Evolutionary conservation across 1,140 invertebrate species (phyloP), one percentile per base, ranked within the genome.

Genomic region (Calephelis virginiensis): DNA sequence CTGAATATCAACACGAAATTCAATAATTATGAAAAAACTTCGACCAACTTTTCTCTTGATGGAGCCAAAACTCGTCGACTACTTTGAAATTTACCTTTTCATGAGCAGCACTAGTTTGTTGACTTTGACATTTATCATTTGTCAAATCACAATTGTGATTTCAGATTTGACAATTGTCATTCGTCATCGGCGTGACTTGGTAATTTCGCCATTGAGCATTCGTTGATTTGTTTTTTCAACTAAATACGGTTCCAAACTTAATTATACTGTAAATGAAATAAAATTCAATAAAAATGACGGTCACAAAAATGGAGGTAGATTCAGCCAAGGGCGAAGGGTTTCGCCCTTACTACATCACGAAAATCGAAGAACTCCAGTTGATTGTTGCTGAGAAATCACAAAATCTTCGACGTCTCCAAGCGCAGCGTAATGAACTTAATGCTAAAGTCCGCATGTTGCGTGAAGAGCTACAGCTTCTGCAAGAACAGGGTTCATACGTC

Each of bases 401-500:
- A 92, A 99, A 99, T 93, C 92, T 99, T 28, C 93, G 99, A 69
- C 95, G 99, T 88, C 92, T 99, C 60, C 98, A 99, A 93, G 99
- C 99, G 13, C 99, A 99, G 85, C 93, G 99, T 78, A 99, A 99
- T 95, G 99, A 99, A 92, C 94, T 99, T 0, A 99, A 99, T 93
- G 98, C 98, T 8, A 99, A 99, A 96, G 98, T 99, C 40, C 95
- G 99, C 60, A 98, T 99, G 97, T 91, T 99, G 45, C 94, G 99
- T 12, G 99, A 99, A 90, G 99, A 99, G 85, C 92, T 99, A 0
- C 98, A 99, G 90, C 93, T 99, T 10, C 92, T 99, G 10, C 99
- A 99, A 92, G 99, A 99, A 83, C 99, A 99, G 92, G 99, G 99
- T 9, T 99, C 98, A 10, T 99, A 99, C 92, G 99, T 99, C 6